Percentiles rank a stretch among this genome's conserved stretches.
Evolutionary conservation across 2,113 vertebrate species (phyloP).

Genomic region (Calyptomena viridis): DNA sequence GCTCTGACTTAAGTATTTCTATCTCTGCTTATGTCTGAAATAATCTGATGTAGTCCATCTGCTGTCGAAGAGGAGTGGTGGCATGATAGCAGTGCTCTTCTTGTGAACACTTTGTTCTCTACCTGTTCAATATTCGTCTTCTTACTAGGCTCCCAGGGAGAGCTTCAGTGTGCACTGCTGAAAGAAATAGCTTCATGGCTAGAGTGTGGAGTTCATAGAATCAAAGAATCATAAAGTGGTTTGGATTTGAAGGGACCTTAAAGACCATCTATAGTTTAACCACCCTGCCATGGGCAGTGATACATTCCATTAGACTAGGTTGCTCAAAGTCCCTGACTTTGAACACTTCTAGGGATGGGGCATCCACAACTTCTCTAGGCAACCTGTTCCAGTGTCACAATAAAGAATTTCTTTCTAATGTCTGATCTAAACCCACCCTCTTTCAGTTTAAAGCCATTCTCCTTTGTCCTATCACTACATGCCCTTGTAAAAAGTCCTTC

Average conservation of each 20-base stretch:
- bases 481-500: not conserved
- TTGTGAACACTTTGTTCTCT: not conserved
- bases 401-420: not conserved
- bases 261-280: not conserved
- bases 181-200: not conserved
- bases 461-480: not conserved
- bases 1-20: not conserved
- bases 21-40: conserved; percentile 8
- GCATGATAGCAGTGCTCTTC: not conserved
- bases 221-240: not conserved
- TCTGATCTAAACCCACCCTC: not conserved
- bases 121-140: not conserved
- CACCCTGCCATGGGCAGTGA: not conserved
- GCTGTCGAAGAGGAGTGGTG: not conserved
- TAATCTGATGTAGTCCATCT: conserved; percentile 3
- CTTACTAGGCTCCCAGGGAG: not conserved
- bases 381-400: not conserved
- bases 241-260: not conserved
- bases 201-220: not conserved
- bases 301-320: not conserved
- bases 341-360: not conserved
- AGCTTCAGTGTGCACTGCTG: not conserved
- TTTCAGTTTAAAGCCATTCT: not conserved
- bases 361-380: not conserved
- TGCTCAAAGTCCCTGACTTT: not conserved